Percentiles rank a stretch among this genome's conserved stretches.
These are phyloP conservation scores for Salarias fasciatus DNA, from an alignment of 2,797 vertebrate genomes.

Conservation along the genomic window DNA sequence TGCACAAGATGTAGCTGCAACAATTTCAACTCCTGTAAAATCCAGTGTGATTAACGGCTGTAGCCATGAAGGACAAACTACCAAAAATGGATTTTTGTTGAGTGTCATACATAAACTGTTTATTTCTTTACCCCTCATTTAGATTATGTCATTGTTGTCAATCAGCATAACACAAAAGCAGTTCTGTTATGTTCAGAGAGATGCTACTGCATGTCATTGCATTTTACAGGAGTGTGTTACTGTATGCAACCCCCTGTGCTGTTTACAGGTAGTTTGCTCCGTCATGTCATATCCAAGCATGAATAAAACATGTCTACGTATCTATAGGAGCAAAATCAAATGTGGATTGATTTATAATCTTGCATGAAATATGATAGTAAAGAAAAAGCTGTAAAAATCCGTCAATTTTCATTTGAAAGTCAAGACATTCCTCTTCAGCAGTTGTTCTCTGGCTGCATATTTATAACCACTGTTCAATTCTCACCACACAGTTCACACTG, in stretches of 20 bases:
- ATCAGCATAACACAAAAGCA: not conserved
- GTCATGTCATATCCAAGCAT: constrained; percentile 57
- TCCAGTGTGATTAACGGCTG: constrained; percentile 6
- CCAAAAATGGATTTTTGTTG: constrained; percentile 15
- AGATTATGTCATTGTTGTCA: not conserved
- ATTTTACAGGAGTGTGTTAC: constrained; percentile 47
- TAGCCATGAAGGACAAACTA: constrained; percentile 20
- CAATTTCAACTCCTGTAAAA: constrained; percentile 44
- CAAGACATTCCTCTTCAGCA: constrained; percentile 27
- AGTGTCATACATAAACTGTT: too few species aligned
- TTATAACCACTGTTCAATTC: constrained; percentile 22
- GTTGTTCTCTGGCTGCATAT: constrained; percentile 11
- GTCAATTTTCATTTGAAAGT: constrained; percentile 31
- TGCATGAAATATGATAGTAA: constrained; percentile 45
- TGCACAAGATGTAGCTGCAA: constrained; percentile 21
- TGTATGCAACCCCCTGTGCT: constrained; percentile 34
- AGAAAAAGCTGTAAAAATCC: constrained; percentile 41
- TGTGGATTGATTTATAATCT: constrained; percentile 31
- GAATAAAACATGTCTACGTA: constrained; percentile 50
- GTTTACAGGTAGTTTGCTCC: constrained; percentile 46
- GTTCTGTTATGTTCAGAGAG: constrained; percentile 2
- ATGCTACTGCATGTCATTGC: constrained; percentile 18
- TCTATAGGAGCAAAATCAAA: constrained; percentile 65
- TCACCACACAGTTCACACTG: constrained; percentile 25
- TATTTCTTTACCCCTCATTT: too few species aligned